A percentile compares a stretch with the other conserved stretches of the same genome.
Conservation (phyloP, 2,113 vertebrate species). For the Phrynosoma blainvillii region DNA sequence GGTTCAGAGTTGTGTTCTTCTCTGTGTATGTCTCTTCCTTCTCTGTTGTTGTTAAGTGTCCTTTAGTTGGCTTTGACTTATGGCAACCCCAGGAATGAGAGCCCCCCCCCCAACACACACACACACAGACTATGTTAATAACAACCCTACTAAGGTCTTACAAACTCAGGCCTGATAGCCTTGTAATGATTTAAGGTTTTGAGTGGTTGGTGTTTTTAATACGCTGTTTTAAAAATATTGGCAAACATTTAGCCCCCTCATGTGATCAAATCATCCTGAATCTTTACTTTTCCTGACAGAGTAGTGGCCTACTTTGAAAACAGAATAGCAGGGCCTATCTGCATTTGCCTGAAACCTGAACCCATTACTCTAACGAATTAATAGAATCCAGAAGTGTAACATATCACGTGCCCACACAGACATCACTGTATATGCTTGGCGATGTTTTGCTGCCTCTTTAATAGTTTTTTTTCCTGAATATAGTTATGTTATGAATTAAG, state of each 20-base stretch:
- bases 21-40: slow-evolving; percentile 16
- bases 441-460: slow-evolving; percentile 61
- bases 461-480: slow-evolving; percentile 24
- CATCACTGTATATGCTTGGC: slow-evolving; percentile 67
- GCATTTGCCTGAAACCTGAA: slow-evolving; percentile 67
- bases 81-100: no score
- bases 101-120: no score
- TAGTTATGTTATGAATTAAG: slow-evolving; percentile 46
- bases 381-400: slow-evolving; percentile 65
- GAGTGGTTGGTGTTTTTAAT: not conserved
- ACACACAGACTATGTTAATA: no score
- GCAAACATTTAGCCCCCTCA: slow-evolving; percentile 49
- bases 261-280: slow-evolving; percentile 56
- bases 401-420: slow-evolving; percentile 62
- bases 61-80: slow-evolving; percentile 12
- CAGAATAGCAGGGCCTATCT: slow-evolving; percentile 49
- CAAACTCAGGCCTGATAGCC: slow-evolving; percentile 46
- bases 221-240: slow-evolving; percentile 55
- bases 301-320: slow-evolving; percentile 40
- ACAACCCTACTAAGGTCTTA: no score
- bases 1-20: slow-evolving; percentile 46
- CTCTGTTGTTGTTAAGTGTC: slow-evolving; percentile 39
- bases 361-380: slow-evolving; percentile 58
- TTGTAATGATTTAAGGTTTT: slow-evolving; percentile 59
- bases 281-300: slow-evolving; percentile 45